Conservation (phyloP, 2,113 vertebrate genomes). For the Pungitius pungitius region DNA sequence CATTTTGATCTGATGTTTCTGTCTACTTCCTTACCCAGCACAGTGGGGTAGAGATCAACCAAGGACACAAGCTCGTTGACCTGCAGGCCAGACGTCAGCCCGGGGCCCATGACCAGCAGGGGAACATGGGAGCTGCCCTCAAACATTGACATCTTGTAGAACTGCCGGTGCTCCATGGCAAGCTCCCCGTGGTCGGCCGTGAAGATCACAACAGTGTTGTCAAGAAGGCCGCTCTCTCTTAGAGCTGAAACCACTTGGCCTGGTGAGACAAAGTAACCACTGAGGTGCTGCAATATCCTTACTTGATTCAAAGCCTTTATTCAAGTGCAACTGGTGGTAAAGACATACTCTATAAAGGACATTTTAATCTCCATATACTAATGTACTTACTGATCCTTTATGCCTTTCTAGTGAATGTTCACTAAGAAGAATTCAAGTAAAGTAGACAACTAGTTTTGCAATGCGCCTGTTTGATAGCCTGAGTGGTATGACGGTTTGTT, state of each 20-base stretch:
- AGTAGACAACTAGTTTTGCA: neutral
- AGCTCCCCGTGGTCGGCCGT: constrained; percentile 95
- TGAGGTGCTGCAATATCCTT: neutral
- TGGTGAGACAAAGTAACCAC: constrained; percentile 56
- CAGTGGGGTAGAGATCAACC: constrained; percentile 94
- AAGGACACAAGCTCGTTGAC: constrained; percentile 87
- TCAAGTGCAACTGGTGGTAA: neutral
- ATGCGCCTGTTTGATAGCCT: neutral
- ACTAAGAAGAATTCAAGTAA: neutral
- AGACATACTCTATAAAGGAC: neutral
- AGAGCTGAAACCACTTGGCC: constrained; percentile 89
- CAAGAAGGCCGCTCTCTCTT: constrained; percentile 80
- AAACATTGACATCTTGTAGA: constrained; percentile 99
- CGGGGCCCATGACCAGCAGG: constrained; percentile 89
- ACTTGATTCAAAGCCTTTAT: neutral
- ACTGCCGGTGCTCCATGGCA: constrained; percentile 97
- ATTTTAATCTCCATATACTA: neutral
- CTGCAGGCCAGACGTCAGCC: constrained; percentile 78
- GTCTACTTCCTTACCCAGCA: constrained; percentile 85
- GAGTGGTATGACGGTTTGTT: neutral
- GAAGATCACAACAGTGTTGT: constrained; percentile 88
- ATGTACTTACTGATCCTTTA: neutral
- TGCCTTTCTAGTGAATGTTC: neutral
- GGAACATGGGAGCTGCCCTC: constrained; percentile 94
- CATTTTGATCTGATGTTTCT: neutral